phyloP scores from a whole-genome alignment of 23 tunicate genomes.

The Clavelina lepadiformis region DNA sequence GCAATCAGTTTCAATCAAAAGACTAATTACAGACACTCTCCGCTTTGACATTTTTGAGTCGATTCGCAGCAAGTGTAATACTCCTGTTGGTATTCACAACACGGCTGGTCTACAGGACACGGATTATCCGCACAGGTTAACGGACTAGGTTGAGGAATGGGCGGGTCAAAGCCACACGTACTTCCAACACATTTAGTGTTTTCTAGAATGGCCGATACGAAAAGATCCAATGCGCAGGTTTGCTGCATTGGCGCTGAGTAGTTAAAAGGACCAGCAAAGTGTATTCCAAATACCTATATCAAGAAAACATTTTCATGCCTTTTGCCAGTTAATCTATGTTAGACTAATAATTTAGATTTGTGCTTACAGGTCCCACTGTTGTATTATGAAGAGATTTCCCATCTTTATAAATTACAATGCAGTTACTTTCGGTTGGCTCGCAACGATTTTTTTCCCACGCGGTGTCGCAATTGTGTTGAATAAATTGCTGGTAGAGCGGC shows the following conservation, averaged over 20 bases:
- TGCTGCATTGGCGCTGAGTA: constrained; percentile 74
- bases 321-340: neutral
- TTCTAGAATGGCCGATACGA: constrained; percentile 38
- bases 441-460: constrained; percentile 69
- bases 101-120: constrained; percentile 80
- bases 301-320: neutral
- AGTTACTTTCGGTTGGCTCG: constrained; percentile 43
- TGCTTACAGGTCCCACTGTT: constrained; percentile 74
- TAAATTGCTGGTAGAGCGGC: constrained; percentile 17
- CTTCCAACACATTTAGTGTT: constrained; percentile 34
- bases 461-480: constrained; percentile 70
- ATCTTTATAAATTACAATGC: constrained; percentile 72
- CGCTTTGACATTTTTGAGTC: constrained; percentile 63
- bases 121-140: constrained; percentile 82
- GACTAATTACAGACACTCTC: constrained; percentile 39
- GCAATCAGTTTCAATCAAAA: too few relatives aligned
- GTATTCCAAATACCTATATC: constrained; percentile 54
- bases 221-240: constrained; percentile 63
- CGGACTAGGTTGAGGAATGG: constrained; percentile 60
- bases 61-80: constrained; percentile 89
- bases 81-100: constrained; percentile 51
- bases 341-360: neutral
- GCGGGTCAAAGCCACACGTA: constrained; percentile 69
- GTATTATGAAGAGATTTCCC: constrained; percentile 45
- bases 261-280: constrained; percentile 67